Percentiles rank a stretch among this genome's conserved stretches.
phyloP scores from a whole-genome alignment of 2,113 vertebrate genomes.

The Laticauda laticaudata region DNA sequence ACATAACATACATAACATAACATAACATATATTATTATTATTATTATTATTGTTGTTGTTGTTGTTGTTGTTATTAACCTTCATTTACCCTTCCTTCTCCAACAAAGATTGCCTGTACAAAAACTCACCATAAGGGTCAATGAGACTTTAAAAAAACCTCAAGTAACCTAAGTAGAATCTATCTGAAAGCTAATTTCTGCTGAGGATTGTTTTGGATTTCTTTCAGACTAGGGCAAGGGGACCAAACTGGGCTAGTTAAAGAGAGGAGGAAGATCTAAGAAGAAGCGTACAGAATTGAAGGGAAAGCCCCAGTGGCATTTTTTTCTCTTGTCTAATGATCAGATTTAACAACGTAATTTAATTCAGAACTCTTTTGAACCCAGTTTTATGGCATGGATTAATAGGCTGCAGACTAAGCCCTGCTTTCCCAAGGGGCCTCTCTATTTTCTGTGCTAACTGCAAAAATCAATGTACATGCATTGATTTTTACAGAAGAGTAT shows the following conservation, averaged over 20 bases:
- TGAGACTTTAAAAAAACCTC: background rate
- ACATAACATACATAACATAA: too few species aligned
- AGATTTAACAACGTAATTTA: background rate
- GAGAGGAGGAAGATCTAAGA: background rate
- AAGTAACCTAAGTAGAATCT: background rate
- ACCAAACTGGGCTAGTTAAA: background rate
- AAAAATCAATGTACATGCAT: background rate
- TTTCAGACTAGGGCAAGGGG: background rate
- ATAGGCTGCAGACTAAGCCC: background rate
- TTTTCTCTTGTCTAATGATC: background rate
- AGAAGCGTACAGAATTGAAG: background rate
- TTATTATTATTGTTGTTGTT: too few species aligned
- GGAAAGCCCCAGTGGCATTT: background rate
- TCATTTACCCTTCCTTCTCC: background rate
- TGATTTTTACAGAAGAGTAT: background rate
- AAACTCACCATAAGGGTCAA: background rate
- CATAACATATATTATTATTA: background rate
- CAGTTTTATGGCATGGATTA: too few species aligned
- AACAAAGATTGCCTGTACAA: background rate
- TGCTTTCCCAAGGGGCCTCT: background rate
- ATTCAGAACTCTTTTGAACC: background rate
- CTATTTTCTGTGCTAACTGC: background rate
- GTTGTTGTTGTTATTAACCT: background rate
- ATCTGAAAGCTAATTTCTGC: background rate
- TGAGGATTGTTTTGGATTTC: background rate